A percentile compares a stretch with the other conserved stretches of the same genome.
Conservation (phyloP, 1,140 invertebrate genomes). For the Micrasema minimum region DNA sequence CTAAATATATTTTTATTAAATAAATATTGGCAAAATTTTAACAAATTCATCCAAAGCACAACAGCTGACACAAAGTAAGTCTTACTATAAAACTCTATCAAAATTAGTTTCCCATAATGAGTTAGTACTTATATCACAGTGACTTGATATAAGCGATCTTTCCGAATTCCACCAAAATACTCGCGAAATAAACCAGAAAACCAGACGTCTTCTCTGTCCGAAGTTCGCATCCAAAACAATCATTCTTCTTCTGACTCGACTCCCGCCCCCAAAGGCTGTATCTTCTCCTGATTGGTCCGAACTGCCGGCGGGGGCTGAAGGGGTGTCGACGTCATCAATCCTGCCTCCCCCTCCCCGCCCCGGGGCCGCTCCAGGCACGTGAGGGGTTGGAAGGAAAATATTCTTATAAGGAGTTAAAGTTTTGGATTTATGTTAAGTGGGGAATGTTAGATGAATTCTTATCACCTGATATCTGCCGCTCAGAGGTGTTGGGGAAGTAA, state of each 20-base stretch:
- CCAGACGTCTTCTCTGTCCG: slow-evolving; percentile 22
- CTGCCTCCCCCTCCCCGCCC: slow-evolving; percentile 21
- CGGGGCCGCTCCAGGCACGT: too few species aligned
- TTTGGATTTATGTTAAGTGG: slow-evolving; percentile 52
- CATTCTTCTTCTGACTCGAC: slow-evolving; percentile 30
- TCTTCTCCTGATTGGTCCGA: neutral
- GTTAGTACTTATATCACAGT: too few species aligned
- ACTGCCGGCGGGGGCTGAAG: neutral
- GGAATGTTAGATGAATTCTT: slow-evolving; percentile 52
- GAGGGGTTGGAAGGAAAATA: slow-evolving; percentile 45
- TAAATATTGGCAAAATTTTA: too few species aligned
- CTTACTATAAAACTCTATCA: too few species aligned
- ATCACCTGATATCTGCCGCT: slow-evolving; percentile 46
- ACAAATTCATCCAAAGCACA: too few species aligned
- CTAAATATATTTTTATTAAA: too few species aligned
- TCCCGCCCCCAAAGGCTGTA: slow-evolving; percentile 29
- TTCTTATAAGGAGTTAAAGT: slow-evolving; percentile 44
- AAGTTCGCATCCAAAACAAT: slow-evolving; percentile 25
- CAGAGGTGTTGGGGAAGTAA: slow-evolving; percentile 24
- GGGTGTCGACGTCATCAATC: slow-evolving; percentile 23
- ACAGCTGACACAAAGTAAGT: too few species aligned
- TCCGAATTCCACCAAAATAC: too few species aligned
- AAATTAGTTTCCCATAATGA: too few species aligned
- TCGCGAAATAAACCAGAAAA: neutral
- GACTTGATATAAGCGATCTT: too few species aligned